A percentile compares a stretch with the other conserved stretches of the same genome.
Evolutionary conservation across 2,113 vertebrate genomes (phyloP).

Genomic region (Bubalus kerabau): DNA sequence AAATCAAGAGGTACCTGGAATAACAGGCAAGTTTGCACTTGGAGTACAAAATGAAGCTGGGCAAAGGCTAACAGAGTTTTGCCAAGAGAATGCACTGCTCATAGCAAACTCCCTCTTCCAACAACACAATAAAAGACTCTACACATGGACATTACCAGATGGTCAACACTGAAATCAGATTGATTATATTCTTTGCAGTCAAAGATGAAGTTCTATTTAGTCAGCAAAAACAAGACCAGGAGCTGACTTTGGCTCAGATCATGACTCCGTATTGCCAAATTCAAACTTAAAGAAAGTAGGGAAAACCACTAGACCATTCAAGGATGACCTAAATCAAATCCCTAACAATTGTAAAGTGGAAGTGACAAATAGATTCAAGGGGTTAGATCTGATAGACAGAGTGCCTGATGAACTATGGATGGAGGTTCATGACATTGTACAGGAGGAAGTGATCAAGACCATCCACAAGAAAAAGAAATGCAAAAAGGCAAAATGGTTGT

Average conservation of each 20-base stretch:
- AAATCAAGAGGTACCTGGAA: neutral
- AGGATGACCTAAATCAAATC: neutral
- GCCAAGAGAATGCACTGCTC: neutral
- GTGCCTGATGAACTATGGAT: neutral
- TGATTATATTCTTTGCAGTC: neutral
- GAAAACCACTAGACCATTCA: neutral
- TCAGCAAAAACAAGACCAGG: neutral
- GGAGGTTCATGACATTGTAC: neutral
- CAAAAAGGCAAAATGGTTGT: neutral
- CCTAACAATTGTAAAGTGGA: neutral
- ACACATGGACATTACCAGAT: neutral
- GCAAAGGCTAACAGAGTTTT: neutral
- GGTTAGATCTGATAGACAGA: neutral
- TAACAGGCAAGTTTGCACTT: neutral
- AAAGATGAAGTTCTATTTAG: neutral
- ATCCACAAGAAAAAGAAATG: neutral
- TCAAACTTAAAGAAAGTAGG: neutral
- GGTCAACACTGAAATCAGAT: neutral
- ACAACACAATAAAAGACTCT: neutral
- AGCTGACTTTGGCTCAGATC: neutral
- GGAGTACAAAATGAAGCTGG: neutral
- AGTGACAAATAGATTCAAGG: neutral
- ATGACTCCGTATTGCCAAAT: neutral
- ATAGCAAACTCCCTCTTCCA: neutral
- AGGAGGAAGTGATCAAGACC: neutral